Evolutionary conservation across 1,140 invertebrate species (phyloP).

Genomic region (Argopecten irradians): DNA sequence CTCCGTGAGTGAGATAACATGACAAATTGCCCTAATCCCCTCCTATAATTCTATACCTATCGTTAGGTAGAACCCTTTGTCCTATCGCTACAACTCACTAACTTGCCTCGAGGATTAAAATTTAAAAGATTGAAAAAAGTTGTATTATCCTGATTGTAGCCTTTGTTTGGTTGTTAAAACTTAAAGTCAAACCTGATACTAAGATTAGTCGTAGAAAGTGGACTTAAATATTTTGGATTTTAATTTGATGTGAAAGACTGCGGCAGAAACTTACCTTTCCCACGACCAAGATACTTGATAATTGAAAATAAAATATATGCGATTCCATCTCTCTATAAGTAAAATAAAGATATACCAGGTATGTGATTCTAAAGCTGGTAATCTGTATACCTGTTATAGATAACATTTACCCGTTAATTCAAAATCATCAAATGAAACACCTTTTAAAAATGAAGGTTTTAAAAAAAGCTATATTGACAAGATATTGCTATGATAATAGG

Average conservation of each 20-base stretch:
- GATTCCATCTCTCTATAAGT: background rate
- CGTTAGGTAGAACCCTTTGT: conserved; percentile 1
- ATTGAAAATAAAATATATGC: background rate
- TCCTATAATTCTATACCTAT: conserved; percentile 11
- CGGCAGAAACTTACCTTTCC: background rate
- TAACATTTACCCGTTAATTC: background rate
- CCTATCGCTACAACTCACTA: background rate
- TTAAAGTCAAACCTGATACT: conserved; percentile 16
- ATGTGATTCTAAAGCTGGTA: background rate
- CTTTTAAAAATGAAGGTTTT: background rate
- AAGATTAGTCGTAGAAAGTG: background rate
- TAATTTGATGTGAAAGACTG: conserved; percentile 15
- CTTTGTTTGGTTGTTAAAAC: conserved; percentile 22
- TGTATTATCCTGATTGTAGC: conserved; percentile 1
- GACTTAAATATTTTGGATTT: background rate
- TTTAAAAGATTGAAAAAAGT: conserved; percentile 23
- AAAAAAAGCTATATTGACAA: background rate
- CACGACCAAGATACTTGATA: background rate
- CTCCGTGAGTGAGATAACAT: background rate
- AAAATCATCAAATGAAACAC: background rate
- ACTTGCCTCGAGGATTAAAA: conserved; percentile 9
- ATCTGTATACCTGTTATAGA: background rate
- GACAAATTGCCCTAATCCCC: conserved; percentile 20
- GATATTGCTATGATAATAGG: background rate
- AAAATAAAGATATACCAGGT: background rate